Evolutionary conservation across 2,797 vertebrate species (phyloP).

Genomic region (Buceros bicornis): DNA sequence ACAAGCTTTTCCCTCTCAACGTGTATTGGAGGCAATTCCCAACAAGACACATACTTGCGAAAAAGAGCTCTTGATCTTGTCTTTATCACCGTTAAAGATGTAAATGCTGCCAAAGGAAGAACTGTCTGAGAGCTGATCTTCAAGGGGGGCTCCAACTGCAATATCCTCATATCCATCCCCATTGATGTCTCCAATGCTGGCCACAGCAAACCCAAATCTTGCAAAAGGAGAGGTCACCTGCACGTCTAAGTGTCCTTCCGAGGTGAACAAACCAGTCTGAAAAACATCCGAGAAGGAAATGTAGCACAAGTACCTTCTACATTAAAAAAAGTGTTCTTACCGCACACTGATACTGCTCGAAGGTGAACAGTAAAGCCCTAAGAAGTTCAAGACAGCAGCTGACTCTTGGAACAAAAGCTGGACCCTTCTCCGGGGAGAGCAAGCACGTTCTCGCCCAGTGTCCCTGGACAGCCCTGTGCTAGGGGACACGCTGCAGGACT

Average conservation of each 20-base stretch:
- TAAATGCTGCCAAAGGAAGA: slow-evolving; percentile 80
- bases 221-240: slow-evolving; percentile 57
- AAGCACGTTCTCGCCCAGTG: neutral
- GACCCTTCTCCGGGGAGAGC: neutral
- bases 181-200: slow-evolving; percentile 79
- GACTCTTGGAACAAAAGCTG: neutral
- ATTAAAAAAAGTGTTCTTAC: too few species aligned
- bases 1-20: neutral
- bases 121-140: slow-evolving; percentile 27
- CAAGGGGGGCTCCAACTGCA: slow-evolving; percentile 82
- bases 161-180: slow-evolving; percentile 77
- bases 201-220: slow-evolving; percentile 83
- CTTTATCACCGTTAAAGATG: slow-evolving; percentile 75
- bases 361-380: neutral
- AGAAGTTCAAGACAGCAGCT: neutral
- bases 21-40: neutral
- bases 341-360: too few species aligned
- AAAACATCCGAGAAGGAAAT: neutral
- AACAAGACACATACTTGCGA: slow-evolving; percentile 76
- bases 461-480: neutral
- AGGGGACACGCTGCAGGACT: neutral
- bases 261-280: slow-evolving; percentile 46
- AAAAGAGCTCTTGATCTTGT: slow-evolving; percentile 39
- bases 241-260: neutral
- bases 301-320: neutral